Percentiles rank a stretch among this genome's conserved stretches.
phyloP scores from a whole-genome alignment of 2,113 vertebrate species.

The Cariama cristata region DNA sequence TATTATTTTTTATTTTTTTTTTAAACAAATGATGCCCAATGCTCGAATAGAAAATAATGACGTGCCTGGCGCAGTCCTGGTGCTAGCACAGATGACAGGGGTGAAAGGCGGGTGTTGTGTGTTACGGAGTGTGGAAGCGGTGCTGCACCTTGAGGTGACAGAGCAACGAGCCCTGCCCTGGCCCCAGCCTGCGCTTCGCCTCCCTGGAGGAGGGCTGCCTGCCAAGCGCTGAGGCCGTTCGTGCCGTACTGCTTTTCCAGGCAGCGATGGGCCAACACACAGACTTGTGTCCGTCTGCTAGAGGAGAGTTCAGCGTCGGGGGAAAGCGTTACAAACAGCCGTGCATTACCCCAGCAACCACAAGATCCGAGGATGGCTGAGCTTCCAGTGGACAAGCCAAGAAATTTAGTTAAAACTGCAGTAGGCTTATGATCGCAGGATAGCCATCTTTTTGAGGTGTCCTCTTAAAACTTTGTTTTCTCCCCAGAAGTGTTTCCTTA shows the following conservation, averaged over 20 bases:
- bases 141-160: accelerated
- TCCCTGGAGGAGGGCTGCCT: not conserved
- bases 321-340: accelerated
- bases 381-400: not conserved
- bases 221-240: accelerated
- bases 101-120: accelerated
- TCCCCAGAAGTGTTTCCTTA: not conserved
- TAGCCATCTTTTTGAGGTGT: not conserved
- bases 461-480: not conserved
- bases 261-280: accelerated
- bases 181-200: accelerated
- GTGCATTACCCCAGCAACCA: not conserved
- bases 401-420: not conserved
- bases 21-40: not conserved
- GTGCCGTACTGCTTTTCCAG: accelerated
- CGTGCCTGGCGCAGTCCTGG: not conserved
- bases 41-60: accelerated
- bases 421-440: not conserved
- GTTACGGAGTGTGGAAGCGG: accelerated
- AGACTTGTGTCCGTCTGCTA: not conserved
- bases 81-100: accelerated
- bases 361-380: not conserved
- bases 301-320: accelerated
- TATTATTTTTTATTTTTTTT: not conserved
- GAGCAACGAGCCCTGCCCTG: accelerated